phyloP scores from a whole-genome alignment of 2,797 vertebrate genomes.

The Hemibagrus guttatus region DNA sequence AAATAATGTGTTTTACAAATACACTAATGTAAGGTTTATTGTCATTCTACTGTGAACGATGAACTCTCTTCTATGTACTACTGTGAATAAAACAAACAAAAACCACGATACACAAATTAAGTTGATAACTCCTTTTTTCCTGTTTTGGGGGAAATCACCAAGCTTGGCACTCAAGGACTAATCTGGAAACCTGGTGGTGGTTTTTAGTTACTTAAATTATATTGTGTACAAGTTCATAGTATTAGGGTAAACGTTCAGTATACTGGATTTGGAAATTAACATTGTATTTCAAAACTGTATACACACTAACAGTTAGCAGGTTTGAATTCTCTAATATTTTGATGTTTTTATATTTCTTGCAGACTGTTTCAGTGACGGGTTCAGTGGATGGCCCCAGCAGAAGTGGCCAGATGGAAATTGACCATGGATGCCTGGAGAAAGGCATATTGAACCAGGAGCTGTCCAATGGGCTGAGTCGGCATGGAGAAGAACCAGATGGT shows the following conservation, averaged over 20 bases:
- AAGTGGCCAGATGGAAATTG: constrained; percentile 99
- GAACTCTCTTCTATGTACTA: too few relatives aligned
- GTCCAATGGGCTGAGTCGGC: constrained; percentile 85
- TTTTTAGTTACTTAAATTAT: neutral
- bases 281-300: neutral
- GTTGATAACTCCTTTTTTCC: neutral
- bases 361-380: constrained; percentile 87
- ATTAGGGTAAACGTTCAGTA: neutral
- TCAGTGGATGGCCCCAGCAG: constrained; percentile 96
- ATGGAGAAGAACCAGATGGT: constrained; percentile 64
- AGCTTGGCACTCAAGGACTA: neutral
- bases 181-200: neutral
- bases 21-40: neutral
- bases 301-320: neutral
- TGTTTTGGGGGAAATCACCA: neutral
- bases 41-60: neutral
- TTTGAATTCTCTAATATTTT: constrained; percentile 16
- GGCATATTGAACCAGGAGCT: constrained; percentile 84
- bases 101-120: neutral
- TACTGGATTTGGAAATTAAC: neutral
- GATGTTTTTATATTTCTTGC: constrained; percentile 58
- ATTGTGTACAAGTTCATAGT: neutral
- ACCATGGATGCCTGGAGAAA: constrained; percentile 93
- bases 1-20: neutral
- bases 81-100: neutral